Evolutionary conservation across 1,140 invertebrate species (phyloP).

Genomic region (Caenorhabditis brenneri): DNA sequence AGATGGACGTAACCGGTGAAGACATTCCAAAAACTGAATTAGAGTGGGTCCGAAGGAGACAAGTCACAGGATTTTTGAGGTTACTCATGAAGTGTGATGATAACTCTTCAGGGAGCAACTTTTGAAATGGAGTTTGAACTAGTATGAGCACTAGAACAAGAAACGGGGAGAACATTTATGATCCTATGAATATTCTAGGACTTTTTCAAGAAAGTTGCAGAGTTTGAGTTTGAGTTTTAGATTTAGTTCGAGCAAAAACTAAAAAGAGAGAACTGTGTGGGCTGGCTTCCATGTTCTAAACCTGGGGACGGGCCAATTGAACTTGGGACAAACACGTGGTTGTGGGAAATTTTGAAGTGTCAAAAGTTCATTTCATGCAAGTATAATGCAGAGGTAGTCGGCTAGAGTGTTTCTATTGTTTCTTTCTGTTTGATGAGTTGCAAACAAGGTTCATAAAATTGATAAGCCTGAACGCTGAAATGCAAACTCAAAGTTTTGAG

Average conservation of each 20-base stretch:
- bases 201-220: background rate
- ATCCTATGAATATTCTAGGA: constrained; percentile 19
- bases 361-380: no score
- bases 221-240: background rate
- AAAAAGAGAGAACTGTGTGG: no score
- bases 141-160: background rate
- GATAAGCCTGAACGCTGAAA: no score
- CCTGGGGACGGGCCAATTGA: no score
- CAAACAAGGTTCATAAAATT: no score
- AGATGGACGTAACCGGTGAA: background rate
- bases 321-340: background rate
- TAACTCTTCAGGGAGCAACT: background rate
- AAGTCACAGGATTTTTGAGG: background rate
- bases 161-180: background rate
- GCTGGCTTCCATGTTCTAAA: no score
- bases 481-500: no score
- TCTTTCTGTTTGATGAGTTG: no score
- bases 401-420: no score
- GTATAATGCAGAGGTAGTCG: no score
- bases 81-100: background rate
- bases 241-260: no score
- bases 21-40: background rate
- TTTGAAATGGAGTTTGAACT: background rate
- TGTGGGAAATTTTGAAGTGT: background rate
- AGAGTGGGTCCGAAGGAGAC: background rate